Conservation (phyloP, 53 echinoderm and acorn worm genomes). For the Astropecten irregularis region DNA sequence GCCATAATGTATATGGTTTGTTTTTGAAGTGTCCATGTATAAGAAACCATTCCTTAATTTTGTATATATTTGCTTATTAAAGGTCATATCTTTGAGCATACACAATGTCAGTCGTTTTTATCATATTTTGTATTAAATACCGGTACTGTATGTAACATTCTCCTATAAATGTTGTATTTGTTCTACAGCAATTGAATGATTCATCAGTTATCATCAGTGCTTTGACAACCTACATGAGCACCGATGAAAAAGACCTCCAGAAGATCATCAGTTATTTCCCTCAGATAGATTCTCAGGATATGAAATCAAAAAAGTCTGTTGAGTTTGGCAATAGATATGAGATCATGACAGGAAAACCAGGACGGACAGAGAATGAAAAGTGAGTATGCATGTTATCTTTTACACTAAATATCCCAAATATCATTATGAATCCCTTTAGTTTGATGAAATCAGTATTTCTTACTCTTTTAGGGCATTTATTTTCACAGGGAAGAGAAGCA, state of each 20-base stretch:
- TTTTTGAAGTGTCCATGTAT: neutral
- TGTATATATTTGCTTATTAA: too few species aligned
- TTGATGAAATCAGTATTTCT: too few species aligned
- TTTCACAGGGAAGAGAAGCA: slow-evolving; percentile 93
- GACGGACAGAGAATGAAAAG: slow-evolving; percentile 79
- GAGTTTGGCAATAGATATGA: slow-evolving; percentile 85
- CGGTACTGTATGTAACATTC: too few species aligned
- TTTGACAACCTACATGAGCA: slow-evolving; percentile 81
- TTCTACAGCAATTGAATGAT: slow-evolving; percentile 94
- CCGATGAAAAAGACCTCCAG: slow-evolving; percentile 82
- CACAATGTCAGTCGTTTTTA: too few species aligned
- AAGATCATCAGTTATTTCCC: slow-evolving; percentile 78
- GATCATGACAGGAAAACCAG: slow-evolving; percentile 93
- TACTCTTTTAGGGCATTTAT: too few species aligned
- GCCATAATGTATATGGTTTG: neutral
- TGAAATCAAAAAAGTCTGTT: slow-evolving; percentile 64
- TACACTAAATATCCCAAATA: neutral
- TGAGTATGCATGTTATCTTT: slow-evolving; percentile 50
- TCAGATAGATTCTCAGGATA: slow-evolving; percentile 58
- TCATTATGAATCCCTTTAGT: neutral
- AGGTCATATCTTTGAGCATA: too few species aligned
- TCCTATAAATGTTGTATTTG: too few species aligned
- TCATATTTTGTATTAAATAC: too few species aligned
- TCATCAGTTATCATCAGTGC: slow-evolving; percentile 95
- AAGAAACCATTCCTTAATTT: too few species aligned